These are phyloP conservation scores for Peromyscus polionotus DNA, from an alignment of 2,113 vertebrate species.

Conservation along the genomic window DNA sequence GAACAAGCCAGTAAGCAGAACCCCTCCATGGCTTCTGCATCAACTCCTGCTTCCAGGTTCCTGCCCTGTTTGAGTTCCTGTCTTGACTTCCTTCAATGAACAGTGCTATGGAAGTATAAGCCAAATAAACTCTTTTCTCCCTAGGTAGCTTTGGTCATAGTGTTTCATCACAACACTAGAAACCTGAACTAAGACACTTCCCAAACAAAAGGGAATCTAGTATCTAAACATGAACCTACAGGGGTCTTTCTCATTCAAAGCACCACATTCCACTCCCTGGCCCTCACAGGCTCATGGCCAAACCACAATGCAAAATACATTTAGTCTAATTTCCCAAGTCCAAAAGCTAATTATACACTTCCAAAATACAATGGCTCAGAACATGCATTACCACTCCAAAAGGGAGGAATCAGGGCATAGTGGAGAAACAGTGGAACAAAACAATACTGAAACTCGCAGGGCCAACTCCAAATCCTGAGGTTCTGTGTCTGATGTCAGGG, in stretches of 20 bases:
- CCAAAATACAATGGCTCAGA: not conserved
- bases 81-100: not conserved
- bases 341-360: not conserved
- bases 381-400: not conserved
- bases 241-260: not conserved
- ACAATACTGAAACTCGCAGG: not conserved
- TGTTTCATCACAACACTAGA: not conserved
- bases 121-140: not conserved
- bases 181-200: not conserved
- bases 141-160: not conserved
- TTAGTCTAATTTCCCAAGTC: not conserved
- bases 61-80: not conserved
- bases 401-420: not conserved
- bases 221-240: not conserved
- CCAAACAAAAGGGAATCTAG: not conserved
- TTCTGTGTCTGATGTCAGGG: not conserved
- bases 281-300: not conserved
- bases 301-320: not conserved
- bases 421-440: not conserved
- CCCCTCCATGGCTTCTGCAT: not conserved
- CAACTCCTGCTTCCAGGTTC: not conserved
- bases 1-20: not conserved
- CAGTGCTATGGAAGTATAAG: not conserved
- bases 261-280: not conserved
- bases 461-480: not conserved